A percentile compares a stretch with the other conserved stretches of the same genome.
Evolutionary conservation across 2,113 vertebrate species (phyloP).

Genomic region (Archocentrus centrarchus): DNA sequence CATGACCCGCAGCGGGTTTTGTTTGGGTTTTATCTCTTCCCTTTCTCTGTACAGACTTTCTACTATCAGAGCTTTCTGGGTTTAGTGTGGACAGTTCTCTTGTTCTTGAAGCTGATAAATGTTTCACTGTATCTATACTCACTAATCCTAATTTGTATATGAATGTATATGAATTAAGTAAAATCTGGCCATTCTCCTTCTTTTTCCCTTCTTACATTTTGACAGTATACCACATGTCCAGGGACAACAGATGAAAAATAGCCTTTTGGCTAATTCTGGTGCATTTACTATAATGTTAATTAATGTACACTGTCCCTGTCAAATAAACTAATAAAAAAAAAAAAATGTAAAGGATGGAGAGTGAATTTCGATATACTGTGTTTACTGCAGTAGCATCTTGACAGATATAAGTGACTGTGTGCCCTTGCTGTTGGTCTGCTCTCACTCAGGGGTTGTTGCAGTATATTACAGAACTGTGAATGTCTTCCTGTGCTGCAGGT

Average conservation of each 20-base stretch:
- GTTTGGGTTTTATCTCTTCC: background rate
- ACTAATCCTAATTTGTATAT: background rate
- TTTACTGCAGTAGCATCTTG: fast-evolving
- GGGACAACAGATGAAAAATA: too few species aligned
- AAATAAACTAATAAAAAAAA: too few species aligned
- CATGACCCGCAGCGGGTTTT: too few species aligned
- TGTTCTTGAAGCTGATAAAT: too few species aligned
- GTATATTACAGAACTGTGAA: fast-evolving
- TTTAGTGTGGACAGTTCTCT: too few species aligned
- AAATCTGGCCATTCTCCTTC: background rate
- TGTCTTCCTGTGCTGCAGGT: conserved; percentile 62
- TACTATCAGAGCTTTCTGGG: too few species aligned
- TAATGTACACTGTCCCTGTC: too few species aligned
- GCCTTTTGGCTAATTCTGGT: too few species aligned
- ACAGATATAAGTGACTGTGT: fast-evolving
- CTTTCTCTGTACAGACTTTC: background rate
- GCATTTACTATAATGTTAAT: too few species aligned
- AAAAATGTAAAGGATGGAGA: background rate
- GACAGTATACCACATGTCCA: too few species aligned
- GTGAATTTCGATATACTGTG: background rate
- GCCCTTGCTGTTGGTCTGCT: background rate
- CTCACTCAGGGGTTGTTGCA: background rate
- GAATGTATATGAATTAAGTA: background rate
- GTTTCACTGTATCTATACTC: background rate
- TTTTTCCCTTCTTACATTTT: background rate